These are phyloP conservation scores for Macrobrachium rosenbergii DNA, from an alignment of 1,140 invertebrate genomes.

Conservation along the genomic window DNA sequence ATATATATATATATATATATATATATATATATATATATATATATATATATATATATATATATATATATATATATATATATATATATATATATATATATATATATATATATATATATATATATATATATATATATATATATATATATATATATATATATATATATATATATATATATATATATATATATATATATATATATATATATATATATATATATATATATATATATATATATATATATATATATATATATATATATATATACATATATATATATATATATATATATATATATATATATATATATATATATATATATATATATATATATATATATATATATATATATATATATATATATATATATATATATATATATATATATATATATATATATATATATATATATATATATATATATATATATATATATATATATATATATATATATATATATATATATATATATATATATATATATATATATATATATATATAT, in stretches of 20 bases:
- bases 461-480: constrained; percentile 1
- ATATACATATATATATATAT: constrained; percentile 15
- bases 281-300: not conserved
- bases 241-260: constrained; percentile 22
- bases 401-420: not conserved
- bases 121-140: not conserved
- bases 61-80: not conserved
- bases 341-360: constrained; percentile 3
- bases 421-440: no score
- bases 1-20: not conserved
- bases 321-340: not conserved
- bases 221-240: not conserved
- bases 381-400: constrained; percentile 10
- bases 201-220: constrained; percentile 9
- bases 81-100: not conserved
- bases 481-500: constrained; percentile 11
- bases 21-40: constrained; percentile 13
- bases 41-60: constrained; percentile 14
- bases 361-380: constrained; percentile 8
- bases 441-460: not conserved
- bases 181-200: constrained; percentile 13
- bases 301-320: no score
- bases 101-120: constrained; percentile 22
- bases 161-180: constrained; percentile 6
- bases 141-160: not conserved